Conservation (phyloP, 2,888 invertebrate species). For the Amphipyra berbera region DNA sequence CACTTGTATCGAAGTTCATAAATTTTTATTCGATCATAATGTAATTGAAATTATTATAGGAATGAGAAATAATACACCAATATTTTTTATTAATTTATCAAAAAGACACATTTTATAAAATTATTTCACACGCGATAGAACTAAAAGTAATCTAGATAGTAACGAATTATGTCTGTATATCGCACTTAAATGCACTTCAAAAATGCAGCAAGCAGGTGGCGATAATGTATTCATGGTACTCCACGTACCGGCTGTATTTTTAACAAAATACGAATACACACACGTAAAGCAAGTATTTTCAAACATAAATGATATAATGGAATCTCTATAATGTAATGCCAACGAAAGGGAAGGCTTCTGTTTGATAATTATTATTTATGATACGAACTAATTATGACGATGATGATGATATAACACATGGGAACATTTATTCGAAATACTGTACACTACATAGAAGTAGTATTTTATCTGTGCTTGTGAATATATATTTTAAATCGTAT, state of each 20-base stretch:
- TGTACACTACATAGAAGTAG: conserved; percentile 36
- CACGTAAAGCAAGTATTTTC: conserved; percentile 52
- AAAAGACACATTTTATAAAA: conserved; percentile 53
- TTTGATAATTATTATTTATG: conserved; percentile 23
- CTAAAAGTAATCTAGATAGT: conserved; percentile 59
- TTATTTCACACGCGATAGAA: conserved; percentile 64
- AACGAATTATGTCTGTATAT: conserved; percentile 58
- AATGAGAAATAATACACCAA: conserved; percentile 46
- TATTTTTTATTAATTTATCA: conserved; percentile 45
- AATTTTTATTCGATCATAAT: no score
- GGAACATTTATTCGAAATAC: conserved; percentile 49
- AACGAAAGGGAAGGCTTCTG: conserved; percentile 21
- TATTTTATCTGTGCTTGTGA: conserved; percentile 39
- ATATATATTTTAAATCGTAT: conserved; percentile 23
- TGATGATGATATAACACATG: conserved; percentile 32
- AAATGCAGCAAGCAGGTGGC: conserved; percentile 67
- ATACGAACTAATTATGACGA: conserved; percentile 28
- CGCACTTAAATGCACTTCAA: conserved; percentile 74
- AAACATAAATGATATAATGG: conserved; percentile 45
- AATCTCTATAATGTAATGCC: conserved; percentile 38
- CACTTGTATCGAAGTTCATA: not conserved
- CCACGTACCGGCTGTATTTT: conserved; percentile 62
- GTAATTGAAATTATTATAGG: no score
- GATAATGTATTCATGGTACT: conserved; percentile 40
- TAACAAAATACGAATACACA: conserved; percentile 59